phyloP scores from a whole-genome alignment of 2,888 invertebrate species.

The Megaustenia siamemsis region DNA sequence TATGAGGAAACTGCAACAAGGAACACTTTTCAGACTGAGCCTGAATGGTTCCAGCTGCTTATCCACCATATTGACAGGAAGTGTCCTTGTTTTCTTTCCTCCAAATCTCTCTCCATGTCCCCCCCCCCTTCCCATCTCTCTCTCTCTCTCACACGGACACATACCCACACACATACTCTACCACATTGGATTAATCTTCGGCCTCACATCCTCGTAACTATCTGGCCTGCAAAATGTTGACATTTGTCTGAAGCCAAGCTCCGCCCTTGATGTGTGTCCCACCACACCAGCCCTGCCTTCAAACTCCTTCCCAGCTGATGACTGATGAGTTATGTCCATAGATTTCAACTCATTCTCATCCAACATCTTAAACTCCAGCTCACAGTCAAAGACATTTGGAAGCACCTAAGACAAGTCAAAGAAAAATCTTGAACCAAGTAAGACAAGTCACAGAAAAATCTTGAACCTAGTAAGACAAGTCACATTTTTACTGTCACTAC shows the following conservation, averaged over 20 bases:
- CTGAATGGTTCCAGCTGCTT: no score
- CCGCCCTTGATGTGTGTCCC: neutral
- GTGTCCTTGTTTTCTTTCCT: no score
- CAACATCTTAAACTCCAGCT: constrained; percentile 56
- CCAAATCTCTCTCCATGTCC: neutral
- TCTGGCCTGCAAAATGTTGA: constrained; percentile 7
- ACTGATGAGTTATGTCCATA: neutral
- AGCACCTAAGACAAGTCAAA: no score
- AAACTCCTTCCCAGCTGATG: constrained; percentile 5
- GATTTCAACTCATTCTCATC: constrained; percentile 51
- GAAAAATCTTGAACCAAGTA: no score
- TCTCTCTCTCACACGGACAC: no score
- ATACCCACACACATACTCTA: neutral
- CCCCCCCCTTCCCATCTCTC: neutral
- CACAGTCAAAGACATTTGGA: constrained; percentile 86
- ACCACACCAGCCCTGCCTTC: neutral
- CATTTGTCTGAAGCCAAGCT: constrained; percentile 39
- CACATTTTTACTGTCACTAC: no score
- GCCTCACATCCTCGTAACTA: neutral
- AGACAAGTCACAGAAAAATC: no score
- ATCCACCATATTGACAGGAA: no score
- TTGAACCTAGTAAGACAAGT: no score
- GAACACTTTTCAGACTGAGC: no score
- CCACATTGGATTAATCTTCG: constrained; percentile 6
- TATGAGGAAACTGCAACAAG: no score